Percentiles rank a stretch among this genome's conserved stretches.
These are phyloP conservation scores for Apis dorsata DNA, from an alignment of 1,140 invertebrate species.

Conservation along the genomic window DNA sequence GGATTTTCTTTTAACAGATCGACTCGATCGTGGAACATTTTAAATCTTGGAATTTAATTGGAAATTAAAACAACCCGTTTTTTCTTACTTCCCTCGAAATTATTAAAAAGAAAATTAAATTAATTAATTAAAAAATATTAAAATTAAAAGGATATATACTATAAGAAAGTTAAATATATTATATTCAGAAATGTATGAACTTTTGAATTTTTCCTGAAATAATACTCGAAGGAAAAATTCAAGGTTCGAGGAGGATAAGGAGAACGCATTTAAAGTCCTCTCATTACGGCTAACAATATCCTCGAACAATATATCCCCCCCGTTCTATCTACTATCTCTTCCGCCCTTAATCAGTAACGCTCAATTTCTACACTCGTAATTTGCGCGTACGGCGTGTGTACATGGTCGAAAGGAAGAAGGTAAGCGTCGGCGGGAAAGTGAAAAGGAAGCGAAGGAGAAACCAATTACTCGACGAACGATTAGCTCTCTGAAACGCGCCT, in stretches of 20 bases:
- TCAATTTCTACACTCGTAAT: constrained; percentile 49
- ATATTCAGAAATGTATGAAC: too few species aligned
- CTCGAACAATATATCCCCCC: constrained; percentile 2
- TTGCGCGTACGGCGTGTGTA: constrained; percentile 21
- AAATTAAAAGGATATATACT: too few species aligned
- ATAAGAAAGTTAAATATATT: too few species aligned
- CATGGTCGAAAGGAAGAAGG: constrained; percentile 16
- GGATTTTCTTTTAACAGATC: too few species aligned
- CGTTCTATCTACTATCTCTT: constrained; percentile 33
- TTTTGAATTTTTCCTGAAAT: too few species aligned
- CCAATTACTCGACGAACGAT: neutral
- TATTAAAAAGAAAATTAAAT: too few species aligned
- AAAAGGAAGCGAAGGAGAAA: constrained; percentile 16
- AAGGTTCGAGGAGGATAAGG: constrained; percentile 19
- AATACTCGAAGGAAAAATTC: neutral
- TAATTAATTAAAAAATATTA: too few species aligned
- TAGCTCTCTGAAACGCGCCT: neutral
- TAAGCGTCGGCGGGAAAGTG: constrained; percentile 14
- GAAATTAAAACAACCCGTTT: too few species aligned
- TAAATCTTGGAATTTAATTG: too few species aligned
- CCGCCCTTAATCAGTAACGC: constrained; percentile 52
- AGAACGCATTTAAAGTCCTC: constrained; percentile 21
- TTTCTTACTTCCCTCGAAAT: too few species aligned
- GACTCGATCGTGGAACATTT: too few species aligned
- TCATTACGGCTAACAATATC: constrained; percentile 45